Evolutionary conservation across 2,113 vertebrate species (phyloP).

Genomic region (Poicephalus meyeri): DNA sequence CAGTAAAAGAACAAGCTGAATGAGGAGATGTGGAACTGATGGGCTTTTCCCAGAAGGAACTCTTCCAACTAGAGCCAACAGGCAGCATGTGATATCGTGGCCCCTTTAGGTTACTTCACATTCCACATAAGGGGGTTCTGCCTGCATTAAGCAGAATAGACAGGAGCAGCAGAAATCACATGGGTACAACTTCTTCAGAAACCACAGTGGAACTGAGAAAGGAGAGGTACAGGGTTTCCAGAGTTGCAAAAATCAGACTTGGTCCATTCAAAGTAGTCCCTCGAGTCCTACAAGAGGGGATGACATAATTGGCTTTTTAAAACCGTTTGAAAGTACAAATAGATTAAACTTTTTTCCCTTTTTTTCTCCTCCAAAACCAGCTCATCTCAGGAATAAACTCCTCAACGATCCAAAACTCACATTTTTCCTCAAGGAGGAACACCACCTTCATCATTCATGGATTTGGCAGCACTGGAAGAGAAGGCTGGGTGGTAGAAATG

Average conservation of each 20-base stretch:
- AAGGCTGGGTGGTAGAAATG: slow-evolving; percentile 65
- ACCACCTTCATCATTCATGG: slow-evolving; percentile 60
- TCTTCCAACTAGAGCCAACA: not conserved
- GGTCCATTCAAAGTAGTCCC: not conserved
- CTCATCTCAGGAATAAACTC: slow-evolving; percentile 28
- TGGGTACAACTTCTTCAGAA: not conserved
- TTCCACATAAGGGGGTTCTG: not conserved
- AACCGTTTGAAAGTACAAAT: not conserved
- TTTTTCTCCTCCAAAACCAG: not conserved
- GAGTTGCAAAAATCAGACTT: not conserved
- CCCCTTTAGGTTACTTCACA: not conserved
- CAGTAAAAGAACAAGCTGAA: not conserved
- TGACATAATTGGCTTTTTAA: not conserved
- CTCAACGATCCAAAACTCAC: slow-evolving; percentile 46
- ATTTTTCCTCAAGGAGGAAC: not conserved
- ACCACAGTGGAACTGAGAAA: not conserved
- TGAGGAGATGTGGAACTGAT: not conserved
- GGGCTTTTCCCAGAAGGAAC: not conserved
- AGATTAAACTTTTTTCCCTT: not conserved
- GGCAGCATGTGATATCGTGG: rapidly evolving
- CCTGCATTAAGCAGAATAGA: not conserved
- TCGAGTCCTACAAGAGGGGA: not conserved
- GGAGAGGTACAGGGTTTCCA: rapidly evolving
- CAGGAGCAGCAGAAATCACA: not conserved
- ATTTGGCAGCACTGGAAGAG: slow-evolving; percentile 54